phyloP scores from a whole-genome alignment of 2,113 vertebrate genomes.

The Perca schrenkii region DNA sequence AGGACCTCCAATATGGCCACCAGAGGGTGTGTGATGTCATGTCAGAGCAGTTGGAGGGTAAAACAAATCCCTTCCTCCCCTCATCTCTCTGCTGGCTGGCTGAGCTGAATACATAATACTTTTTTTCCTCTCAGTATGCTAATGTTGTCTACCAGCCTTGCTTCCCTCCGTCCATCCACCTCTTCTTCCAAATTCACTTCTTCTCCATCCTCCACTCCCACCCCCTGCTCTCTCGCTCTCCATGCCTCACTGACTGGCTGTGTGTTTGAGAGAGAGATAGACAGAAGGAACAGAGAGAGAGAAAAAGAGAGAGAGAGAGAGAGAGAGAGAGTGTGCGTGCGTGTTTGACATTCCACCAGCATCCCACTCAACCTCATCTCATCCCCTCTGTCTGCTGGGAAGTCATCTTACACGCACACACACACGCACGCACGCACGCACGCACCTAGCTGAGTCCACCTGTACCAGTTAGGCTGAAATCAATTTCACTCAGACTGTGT shows the following conservation, averaged over 20 bases:
- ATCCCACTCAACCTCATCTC: conserved; percentile 62
- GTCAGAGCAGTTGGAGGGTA: background rate
- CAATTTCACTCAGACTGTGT: too few species aligned
- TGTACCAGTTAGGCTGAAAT: background rate
- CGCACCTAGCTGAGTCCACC: background rate
- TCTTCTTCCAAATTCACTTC: conserved; percentile 22
- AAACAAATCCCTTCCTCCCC: conserved; percentile 5
- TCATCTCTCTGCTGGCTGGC: conserved; percentile 14
- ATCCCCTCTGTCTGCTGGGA: conserved; percentile 59
- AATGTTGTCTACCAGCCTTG: conserved; percentile 13
- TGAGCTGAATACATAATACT: conserved; percentile 63
- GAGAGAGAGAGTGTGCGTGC: background rate
- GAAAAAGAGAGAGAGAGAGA: background rate
- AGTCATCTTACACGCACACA: conserved; percentile 32
- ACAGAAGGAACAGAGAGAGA: background rate
- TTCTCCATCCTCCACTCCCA: conserved; percentile 14
- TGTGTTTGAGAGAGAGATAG: background rate
- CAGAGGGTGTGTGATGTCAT: conserved; percentile 11
- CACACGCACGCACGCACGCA: background rate
- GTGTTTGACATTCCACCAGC: conserved; percentile 72
- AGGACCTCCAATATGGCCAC: background rate
- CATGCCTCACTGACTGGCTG: conserved; percentile 27
- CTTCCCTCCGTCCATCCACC: conserved; percentile 3
- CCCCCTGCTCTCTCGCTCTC: conserved; percentile 10
- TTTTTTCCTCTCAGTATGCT: conserved; percentile 38